A percentile compares a stretch with the other conserved stretches of the same genome.
These are phyloP conservation scores for Trissolcus basalis DNA, from an alignment of 1,140 invertebrate genomes.

Conservation along the genomic window DNA sequence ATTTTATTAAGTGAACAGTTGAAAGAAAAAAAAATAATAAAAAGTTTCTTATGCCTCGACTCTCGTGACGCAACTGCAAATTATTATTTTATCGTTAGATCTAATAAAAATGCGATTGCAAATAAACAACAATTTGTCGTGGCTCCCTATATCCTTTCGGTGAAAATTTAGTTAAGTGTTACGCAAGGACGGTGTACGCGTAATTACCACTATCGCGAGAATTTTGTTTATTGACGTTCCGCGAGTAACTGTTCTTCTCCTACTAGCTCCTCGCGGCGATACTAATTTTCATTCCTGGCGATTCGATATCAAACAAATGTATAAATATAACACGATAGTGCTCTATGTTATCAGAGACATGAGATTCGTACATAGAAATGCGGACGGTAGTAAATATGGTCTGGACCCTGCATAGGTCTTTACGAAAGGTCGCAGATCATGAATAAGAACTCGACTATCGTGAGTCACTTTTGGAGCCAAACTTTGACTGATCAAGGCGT, in stretches of 20 bases:
- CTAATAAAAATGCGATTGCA: no score
- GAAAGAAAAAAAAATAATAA: not conserved
- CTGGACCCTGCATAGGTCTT: conserved; percentile 22
- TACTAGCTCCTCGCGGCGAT: conserved; percentile 46
- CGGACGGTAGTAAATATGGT: conserved; percentile 52
- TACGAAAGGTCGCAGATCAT: conserved; percentile 51
- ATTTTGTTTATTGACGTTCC: conserved; percentile 13
- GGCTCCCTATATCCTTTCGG: no score
- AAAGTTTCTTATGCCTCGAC: not conserved
- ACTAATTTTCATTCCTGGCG: conserved; percentile 49
- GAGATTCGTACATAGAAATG: conserved; percentile 52
- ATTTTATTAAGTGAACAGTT: conserved; percentile 15
- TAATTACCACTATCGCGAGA: conserved; percentile 44
- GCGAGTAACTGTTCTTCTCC: conserved; percentile 3
- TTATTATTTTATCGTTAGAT: no score
- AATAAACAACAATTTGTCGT: no score
- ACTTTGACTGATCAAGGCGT: conserved; percentile 24
- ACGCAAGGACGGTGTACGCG: no score
- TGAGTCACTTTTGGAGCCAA: conserved; percentile 18
- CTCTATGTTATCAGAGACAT: conserved; percentile 52
- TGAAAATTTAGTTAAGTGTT: no score
- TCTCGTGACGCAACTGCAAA: no score
- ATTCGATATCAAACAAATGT: conserved; percentile 54
- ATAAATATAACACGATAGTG: conserved; percentile 60
- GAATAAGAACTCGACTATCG: conserved; percentile 41